phyloP scores from a whole-genome alignment of 2,113 vertebrate species.

The Glaucidium brasilianum region DNA sequence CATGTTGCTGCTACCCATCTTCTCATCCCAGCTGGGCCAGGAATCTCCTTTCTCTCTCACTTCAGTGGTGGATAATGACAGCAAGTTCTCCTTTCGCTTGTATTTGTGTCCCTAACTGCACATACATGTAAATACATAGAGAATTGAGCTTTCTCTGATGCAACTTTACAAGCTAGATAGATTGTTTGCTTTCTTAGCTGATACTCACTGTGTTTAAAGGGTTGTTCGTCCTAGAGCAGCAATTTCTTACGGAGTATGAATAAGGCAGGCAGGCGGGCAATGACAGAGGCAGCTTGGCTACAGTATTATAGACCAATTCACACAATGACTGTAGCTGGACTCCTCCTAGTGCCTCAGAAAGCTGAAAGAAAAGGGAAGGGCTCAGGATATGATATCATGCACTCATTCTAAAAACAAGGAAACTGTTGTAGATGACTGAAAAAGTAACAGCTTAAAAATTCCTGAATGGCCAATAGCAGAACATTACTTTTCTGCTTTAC shows the following conservation, averaged over 20 bases:
- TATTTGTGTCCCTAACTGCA: background rate
- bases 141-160: background rate
- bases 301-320: background rate
- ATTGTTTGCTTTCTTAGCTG: background rate
- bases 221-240: background rate
- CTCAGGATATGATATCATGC: slow-evolving; percentile 67
- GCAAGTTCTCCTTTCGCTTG: background rate
- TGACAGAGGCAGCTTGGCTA: background rate
- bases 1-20: background rate
- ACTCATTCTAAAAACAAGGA: slow-evolving; percentile 24
- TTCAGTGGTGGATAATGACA: background rate
- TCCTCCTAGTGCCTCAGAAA: slow-evolving; percentile 31
- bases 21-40: background rate
- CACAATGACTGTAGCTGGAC: background rate
- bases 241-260: background rate
- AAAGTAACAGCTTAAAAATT: background rate
- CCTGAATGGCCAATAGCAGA: background rate
- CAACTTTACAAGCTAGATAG: background rate
- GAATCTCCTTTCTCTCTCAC: background rate
- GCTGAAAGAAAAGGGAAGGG: slow-evolving; percentile 44
- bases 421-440: slow-evolving; percentile 1
- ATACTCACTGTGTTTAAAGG: slow-evolving; percentile 46
- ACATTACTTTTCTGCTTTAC: background rate
- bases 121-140: background rate
- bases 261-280: background rate